Percentiles rank a stretch among this genome's conserved stretches.
Evolutionary conservation across 2,113 vertebrate species (phyloP).

Genomic region (Crotalus viridis): DNA sequence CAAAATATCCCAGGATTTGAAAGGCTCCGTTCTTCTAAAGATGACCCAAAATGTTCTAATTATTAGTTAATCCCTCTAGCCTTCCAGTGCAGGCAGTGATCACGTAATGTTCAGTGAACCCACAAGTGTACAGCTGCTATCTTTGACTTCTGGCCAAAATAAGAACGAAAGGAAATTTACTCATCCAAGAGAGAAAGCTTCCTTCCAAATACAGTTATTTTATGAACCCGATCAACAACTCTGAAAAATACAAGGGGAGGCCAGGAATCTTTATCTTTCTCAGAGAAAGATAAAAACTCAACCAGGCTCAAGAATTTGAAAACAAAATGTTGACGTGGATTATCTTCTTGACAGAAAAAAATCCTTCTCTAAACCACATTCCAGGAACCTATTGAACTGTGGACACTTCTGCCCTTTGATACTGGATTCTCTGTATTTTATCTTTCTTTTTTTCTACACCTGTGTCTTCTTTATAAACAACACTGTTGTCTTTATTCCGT

Average conservation of each 20-base stretch:
- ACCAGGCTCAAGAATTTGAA: slow-evolving; percentile 59
- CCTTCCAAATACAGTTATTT: slow-evolving; percentile 71
- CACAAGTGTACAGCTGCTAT: slow-evolving; percentile 89
- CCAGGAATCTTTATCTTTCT: slow-evolving; percentile 46
- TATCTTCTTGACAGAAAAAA: slow-evolving; percentile 54
- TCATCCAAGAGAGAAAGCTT: slow-evolving; percentile 75
- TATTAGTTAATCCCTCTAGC: slow-evolving; percentile 85
- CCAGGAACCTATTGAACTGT: slow-evolving; percentile 20
- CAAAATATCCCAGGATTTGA: slow-evolving; percentile 57
- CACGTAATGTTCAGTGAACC: slow-evolving; percentile 87
- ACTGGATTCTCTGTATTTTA: slow-evolving; percentile 36
- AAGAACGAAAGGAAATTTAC: slow-evolving; percentile 79
- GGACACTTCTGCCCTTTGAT: slow-evolving; percentile 40
- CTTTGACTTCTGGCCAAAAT: slow-evolving; percentile 92
- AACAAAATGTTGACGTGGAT: slow-evolving; percentile 64
- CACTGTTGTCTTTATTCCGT: slow-evolving; percentile 29
- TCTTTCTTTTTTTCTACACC: slow-evolving; percentile 24
- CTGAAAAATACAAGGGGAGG: slow-evolving; percentile 63
- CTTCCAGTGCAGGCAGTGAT: slow-evolving; percentile 77
- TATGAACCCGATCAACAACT: slow-evolving; percentile 71
- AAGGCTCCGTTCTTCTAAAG: slow-evolving; percentile 77
- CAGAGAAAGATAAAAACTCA: slow-evolving; percentile 60
- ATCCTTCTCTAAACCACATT: slow-evolving; percentile 31
- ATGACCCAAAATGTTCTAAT: slow-evolving; percentile 92
- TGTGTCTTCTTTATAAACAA: slow-evolving; percentile 24